Evolutionary conservation across 2,113 vertebrate species (phyloP).

Genomic region (Rhynchopsitta pachyrhyncha): DNA sequence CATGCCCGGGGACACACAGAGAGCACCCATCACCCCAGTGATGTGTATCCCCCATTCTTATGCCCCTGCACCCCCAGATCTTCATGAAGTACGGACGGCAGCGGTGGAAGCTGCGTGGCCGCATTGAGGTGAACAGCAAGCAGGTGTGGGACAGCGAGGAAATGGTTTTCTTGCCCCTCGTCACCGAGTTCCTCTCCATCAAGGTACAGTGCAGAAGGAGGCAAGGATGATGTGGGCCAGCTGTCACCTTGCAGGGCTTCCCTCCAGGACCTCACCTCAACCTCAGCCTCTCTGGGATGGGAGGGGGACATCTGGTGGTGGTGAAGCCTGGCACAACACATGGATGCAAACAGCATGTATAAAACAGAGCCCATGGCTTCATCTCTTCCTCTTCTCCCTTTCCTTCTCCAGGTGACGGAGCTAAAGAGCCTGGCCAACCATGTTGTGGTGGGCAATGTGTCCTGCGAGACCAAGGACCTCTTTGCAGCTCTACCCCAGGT

Average conservation of each 20-base stretch:
- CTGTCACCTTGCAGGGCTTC: not conserved
- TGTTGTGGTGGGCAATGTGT: conserved; percentile 92
- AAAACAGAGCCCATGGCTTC: not conserved
- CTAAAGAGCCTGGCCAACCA: conserved; percentile 95
- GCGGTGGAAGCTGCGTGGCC: conserved; percentile 92
- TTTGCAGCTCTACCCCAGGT: conserved; percentile 91
- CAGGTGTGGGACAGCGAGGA: conserved; percentile 98
- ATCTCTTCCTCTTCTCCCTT: not conserved
- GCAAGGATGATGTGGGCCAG: not conserved
- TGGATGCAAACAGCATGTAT: not conserved
- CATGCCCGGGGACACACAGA: not conserved
- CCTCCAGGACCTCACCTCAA: not conserved
- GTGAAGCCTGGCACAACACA: not conserved
- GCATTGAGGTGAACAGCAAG: conserved; percentile 91
- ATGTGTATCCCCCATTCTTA: not conserved
- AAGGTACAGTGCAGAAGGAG: conserved; percentile 79
- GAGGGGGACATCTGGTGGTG: not conserved
- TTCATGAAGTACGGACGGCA: conserved; percentile 95
- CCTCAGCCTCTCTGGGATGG: not conserved
- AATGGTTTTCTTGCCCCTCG: conserved; percentile 89
- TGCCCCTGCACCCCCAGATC: conserved; percentile 74
- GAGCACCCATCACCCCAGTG: not conserved
- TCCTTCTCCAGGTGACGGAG: conserved; percentile 85
- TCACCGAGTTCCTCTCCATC: conserved; percentile 93
- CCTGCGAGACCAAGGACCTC: conserved; percentile 95